phyloP scores from a whole-genome alignment of 2,113 vertebrate genomes.

The Podiceps cristatus region DNA sequence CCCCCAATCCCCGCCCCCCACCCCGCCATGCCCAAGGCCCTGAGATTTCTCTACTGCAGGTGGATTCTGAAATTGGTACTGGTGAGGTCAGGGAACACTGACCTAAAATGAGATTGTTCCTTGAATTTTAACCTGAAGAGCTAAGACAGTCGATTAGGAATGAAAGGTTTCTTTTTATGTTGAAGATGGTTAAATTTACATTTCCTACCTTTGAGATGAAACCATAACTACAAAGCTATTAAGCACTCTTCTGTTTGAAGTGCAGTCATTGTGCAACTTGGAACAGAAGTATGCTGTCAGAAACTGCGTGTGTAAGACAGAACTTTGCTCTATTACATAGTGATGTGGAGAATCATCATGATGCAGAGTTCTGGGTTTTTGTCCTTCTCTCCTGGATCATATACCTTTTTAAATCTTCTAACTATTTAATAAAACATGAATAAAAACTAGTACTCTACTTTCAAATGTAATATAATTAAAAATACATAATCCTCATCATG shows the following conservation, averaged over 20 bases:
- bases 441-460: neutral
- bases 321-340: rapidly evolving
- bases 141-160: neutral
- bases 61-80: neutral
- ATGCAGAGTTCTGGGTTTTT: neutral
- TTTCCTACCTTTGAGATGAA: neutral
- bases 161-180: neutral
- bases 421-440: neutral
- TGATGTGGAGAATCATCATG: neutral
- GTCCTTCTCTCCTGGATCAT: neutral
- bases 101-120: neutral
- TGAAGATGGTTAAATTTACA: neutral
- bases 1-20: neutral
- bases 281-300: neutral
- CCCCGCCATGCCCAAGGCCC: rapidly evolving
- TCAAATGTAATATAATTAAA: neutral
- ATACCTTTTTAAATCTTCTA: neutral
- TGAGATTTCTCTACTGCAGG: neutral
- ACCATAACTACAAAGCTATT: neutral
- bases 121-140: neutral
- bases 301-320: neutral
- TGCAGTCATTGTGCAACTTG: neutral
- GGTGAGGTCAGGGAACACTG: neutral
- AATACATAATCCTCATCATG: neutral
- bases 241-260: neutral